Evolutionary conservation across 1,140 invertebrate genomes (phyloP).

Genomic region (Diploscapter pachys): DNA sequence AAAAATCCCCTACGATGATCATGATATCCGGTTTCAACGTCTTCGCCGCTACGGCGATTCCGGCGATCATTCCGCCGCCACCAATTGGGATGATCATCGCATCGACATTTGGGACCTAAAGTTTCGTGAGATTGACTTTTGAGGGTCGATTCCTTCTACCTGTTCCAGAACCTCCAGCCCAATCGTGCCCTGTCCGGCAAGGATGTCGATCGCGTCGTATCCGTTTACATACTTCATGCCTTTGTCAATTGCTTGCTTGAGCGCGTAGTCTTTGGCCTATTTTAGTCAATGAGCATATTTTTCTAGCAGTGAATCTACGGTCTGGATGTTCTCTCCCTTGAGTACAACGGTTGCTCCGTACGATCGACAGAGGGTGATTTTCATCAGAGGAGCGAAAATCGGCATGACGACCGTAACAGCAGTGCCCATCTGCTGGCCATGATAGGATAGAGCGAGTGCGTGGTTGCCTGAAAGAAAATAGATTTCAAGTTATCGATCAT

Average conservation of each 20-base stretch:
- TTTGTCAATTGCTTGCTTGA: slow-evolving; percentile 26
- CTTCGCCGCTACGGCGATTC: slow-evolving; percentile 75
- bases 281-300: too few relatives aligned
- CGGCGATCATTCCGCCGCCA: slow-evolving; percentile 78
- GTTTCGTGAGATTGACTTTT: neutral
- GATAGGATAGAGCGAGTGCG: slow-evolving; percentile 80
- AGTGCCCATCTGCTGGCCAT: slow-evolving; percentile 75
- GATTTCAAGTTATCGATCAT: neutral
- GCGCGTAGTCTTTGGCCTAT: slow-evolving; percentile 18
- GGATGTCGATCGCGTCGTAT: slow-evolving; percentile 79
- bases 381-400: slow-evolving; percentile 83
- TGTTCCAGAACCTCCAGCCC: slow-evolving; percentile 80
- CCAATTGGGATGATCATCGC: slow-evolving; percentile 73
- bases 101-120: slow-evolving; percentile 52
- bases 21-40: slow-evolving; percentile 72
- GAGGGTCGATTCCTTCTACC: slow-evolving; percentile 3
- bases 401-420: slow-evolving; percentile 91
- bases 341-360: slow-evolving; percentile 81
- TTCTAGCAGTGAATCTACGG: too few relatives aligned
- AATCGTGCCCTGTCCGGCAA: slow-evolving; percentile 84
- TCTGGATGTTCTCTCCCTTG: slow-evolving; percentile 72
- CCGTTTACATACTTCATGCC: slow-evolving; percentile 42
- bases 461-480: slow-evolving; percentile 71
- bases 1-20: slow-evolving; percentile 64
- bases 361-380: slow-evolving; percentile 78